phyloP scores from a whole-genome alignment of 2,888 invertebrate species.

The Aspidapion aeneum region DNA sequence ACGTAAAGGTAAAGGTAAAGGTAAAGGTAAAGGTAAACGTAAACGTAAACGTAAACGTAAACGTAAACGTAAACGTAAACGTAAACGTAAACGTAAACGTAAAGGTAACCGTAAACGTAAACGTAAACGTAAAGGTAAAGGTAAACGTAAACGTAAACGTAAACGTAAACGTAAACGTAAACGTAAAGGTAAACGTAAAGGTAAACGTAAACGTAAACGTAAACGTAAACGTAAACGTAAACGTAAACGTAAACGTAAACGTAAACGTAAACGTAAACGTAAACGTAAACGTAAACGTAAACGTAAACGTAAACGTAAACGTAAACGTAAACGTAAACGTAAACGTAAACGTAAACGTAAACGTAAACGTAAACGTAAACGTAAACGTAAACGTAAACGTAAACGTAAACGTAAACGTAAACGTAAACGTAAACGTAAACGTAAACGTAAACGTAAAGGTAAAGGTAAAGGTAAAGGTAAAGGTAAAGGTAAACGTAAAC shows the following conservation, averaged over 20 bases:
- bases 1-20: neutral
- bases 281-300: neutral
- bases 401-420: neutral
- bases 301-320: neutral
- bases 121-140: neutral
- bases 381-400: neutral
- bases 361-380: neutral
- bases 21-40: neutral
- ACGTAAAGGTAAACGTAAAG: neutral
- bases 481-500: neutral
- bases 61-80: neutral
- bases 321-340: neutral
- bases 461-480: neutral
- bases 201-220: neutral
- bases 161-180: neutral
- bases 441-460: neutral
- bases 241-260: neutral
- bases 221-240: neutral
- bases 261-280: neutral
- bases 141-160: neutral
- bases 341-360: neutral
- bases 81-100: neutral
- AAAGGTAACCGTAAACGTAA: neutral
- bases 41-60: neutral
- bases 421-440: neutral